Conservation (phyloP, 2,797 vertebrate species). For the Pseudochirops cupreus region DNA sequence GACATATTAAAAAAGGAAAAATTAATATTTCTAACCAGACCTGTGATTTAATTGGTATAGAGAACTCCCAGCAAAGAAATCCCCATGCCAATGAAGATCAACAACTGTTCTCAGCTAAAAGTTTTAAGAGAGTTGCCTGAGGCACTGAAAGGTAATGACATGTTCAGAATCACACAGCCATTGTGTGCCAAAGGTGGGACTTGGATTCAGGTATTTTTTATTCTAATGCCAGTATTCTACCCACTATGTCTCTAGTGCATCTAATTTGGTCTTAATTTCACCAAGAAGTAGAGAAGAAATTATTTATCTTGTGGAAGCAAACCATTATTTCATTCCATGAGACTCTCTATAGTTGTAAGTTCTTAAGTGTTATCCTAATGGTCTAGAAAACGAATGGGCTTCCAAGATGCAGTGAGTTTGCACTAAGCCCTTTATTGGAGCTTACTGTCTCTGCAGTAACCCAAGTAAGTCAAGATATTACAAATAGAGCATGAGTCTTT, state of each 20-base stretch:
- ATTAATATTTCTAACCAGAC: conserved; percentile 2
- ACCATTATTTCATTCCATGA: background rate
- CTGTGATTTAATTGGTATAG: background rate
- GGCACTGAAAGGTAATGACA: background rate
- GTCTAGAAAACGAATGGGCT: background rate
- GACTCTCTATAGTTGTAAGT: background rate
- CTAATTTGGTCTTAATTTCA: background rate
- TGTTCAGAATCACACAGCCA: background rate
- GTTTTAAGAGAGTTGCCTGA: background rate
- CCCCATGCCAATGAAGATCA: background rate
- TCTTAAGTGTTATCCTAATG: background rate
- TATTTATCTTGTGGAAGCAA: background rate
- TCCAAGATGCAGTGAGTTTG: background rate
- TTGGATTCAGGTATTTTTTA: background rate
- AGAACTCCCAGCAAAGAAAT: background rate
- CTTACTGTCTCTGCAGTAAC: background rate
- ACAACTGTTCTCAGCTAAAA: background rate
- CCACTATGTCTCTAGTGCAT: background rate
- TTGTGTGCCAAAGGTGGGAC: too few relatives aligned
- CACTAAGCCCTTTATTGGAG: conserved; percentile 25
- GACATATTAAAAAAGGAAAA: conserved; percentile 10
- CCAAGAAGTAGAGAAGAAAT: background rate
- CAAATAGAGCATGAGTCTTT: background rate
- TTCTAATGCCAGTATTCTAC: background rate
- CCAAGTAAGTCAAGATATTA: background rate